Conservation (phyloP, 2,888 invertebrate species). For the Camptogramma bilineatum region DNA sequence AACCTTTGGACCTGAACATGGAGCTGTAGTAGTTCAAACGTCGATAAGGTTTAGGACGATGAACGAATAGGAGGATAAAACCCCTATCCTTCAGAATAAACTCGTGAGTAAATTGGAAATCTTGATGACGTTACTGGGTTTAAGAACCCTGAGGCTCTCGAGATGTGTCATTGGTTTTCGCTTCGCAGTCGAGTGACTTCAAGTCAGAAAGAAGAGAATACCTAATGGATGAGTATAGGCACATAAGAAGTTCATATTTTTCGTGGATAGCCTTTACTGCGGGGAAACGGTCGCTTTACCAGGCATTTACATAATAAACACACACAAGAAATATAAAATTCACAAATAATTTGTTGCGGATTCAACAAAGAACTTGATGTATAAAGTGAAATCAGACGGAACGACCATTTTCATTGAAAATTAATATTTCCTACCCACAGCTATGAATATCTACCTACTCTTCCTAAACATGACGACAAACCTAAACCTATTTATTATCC, state of each 20-base stretch:
- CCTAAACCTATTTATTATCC: constrained; percentile 41
- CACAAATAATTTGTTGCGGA: neutral
- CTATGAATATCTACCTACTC: constrained; percentile 1
- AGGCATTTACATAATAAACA: neutral
- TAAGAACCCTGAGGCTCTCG: constrained; percentile 49
- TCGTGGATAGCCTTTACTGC: neutral
- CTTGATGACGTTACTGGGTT: constrained; percentile 56
- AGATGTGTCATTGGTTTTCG: constrained; percentile 49
- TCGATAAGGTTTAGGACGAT: constrained; percentile 48
- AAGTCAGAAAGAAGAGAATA: constrained; percentile 43
- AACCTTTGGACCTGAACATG: neutral
- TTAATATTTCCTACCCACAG: neutral
- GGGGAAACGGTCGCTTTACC: neutral
- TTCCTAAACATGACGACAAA: constrained; percentile 29
- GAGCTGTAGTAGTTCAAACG: constrained; percentile 21
- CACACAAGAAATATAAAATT: neutral
- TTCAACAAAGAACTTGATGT: neutral
- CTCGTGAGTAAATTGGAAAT: constrained; percentile 56
- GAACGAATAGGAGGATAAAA: constrained; percentile 50
- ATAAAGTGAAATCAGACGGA: neutral
- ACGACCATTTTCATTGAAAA: neutral
- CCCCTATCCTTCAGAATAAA: constrained; percentile 54
- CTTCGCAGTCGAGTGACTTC: constrained; percentile 49
- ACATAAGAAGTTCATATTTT: constrained; percentile 7
- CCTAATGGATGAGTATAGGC: neutral